These are phyloP conservation scores for Plebejus anna DNA, from an alignment of 2,888 invertebrate species.

Conservation along the genomic window DNA sequence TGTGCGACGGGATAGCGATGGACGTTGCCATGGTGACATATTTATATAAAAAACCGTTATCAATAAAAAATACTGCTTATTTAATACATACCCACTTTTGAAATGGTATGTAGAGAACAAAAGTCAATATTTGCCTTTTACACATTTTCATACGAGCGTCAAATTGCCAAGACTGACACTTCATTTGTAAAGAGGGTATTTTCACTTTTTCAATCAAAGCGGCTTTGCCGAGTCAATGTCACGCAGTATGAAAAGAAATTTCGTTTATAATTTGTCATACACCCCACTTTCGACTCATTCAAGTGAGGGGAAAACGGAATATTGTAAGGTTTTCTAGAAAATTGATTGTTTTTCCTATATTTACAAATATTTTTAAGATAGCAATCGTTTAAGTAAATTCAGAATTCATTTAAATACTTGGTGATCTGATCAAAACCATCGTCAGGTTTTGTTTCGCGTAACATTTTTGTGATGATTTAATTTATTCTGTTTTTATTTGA, in stretches of 20 bases:
- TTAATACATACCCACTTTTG: not conserved
- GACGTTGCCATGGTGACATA: too few relatives aligned
- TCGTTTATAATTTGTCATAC: slow-evolving; percentile 21
- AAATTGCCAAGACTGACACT: slow-evolving; percentile 34
- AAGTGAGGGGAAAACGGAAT: not conserved
- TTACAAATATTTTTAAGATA: too few relatives aligned
- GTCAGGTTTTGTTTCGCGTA: too few relatives aligned
- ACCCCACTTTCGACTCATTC: not conserved
- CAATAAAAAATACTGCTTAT: too few relatives aligned
- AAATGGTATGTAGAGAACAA: not conserved
- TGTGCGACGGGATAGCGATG: too few relatives aligned
- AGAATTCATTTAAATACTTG: too few relatives aligned
- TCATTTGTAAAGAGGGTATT: slow-evolving; percentile 37
- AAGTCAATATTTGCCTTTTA: not conserved
- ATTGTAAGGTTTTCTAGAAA: not conserved
- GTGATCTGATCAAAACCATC: too few relatives aligned
- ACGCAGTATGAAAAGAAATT: slow-evolving; percentile 5
- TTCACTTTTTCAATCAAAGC: slow-evolving; percentile 38
- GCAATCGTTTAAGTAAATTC: too few relatives aligned
- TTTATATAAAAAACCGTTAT: too few relatives aligned
- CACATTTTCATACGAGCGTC: slow-evolving; percentile 6
- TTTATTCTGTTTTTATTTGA: too few relatives aligned
- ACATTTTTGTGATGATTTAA: too few relatives aligned
- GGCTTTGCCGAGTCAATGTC: slow-evolving; percentile 19
- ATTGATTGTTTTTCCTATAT: too few relatives aligned